Percentiles rank a stretch among this genome's conserved stretches.
phyloP scores from a whole-genome alignment of 2,797 vertebrate genomes.

The Hypotaenidia philippensis region DNA sequence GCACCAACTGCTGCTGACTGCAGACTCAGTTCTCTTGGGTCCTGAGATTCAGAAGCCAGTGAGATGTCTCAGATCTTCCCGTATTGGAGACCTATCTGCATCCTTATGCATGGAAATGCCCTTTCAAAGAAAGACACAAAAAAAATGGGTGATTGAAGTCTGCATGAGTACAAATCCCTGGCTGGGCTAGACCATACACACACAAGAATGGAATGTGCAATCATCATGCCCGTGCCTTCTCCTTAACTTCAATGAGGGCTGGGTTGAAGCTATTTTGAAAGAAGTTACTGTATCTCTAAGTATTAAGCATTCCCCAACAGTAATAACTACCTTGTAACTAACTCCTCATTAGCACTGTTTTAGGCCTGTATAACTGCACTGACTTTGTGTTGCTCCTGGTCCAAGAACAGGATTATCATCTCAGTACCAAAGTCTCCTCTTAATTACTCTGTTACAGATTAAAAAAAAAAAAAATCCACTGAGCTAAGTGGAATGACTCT shows the following conservation, averaged over 20 bases:
- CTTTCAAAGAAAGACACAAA: neutral
- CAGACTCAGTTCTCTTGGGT: neutral
- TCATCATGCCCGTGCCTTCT: neutral
- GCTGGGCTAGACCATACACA: neutral
- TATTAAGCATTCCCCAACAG: conserved; percentile 31
- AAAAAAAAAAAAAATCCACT: neutral
- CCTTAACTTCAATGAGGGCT: neutral
- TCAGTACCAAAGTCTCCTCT: conserved; percentile 12
- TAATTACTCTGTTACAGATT: conserved; percentile 17
- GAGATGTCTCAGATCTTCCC: neutral
- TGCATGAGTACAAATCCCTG: conserved; percentile 22
- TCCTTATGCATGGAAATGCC: neutral
- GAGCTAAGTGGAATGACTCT: neutral
- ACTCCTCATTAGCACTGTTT: conserved; percentile 40
- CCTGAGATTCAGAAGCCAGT: neutral
- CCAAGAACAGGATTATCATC: conserved; percentile 57
- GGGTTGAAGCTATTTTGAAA: conserved; percentile 30
- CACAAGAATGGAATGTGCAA: conserved; percentile 34
- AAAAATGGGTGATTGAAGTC: neutral
- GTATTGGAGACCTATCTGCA: neutral
- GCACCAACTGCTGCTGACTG: neutral
- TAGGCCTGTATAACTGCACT: neutral
- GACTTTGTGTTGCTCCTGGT: conserved; percentile 41
- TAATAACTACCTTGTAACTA: conserved; percentile 41
- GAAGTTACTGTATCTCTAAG: conserved; percentile 9